Percentiles rank a stretch among this genome's conserved stretches.
phyloP scores from a whole-genome alignment of 2,888 invertebrate species.

The Sympetrum striolatum region DNA sequence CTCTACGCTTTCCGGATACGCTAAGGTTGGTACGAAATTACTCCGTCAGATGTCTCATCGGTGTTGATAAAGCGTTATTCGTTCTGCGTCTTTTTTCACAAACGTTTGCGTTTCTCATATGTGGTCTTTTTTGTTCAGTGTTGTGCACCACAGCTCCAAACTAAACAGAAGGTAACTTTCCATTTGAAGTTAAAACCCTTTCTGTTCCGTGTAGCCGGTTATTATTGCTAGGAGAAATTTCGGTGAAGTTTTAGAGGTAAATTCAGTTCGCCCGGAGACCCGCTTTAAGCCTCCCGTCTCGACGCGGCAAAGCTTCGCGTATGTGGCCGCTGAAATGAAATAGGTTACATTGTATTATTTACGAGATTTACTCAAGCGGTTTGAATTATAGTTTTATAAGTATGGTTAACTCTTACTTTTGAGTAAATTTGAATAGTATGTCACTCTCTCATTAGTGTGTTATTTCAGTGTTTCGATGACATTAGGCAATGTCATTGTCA shows the following conservation, averaged over 20 bases:
- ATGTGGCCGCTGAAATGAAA: slow-evolving; percentile 48
- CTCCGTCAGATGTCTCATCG: slow-evolving; percentile 70
- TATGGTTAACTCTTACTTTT: neutral
- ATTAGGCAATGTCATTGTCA: slow-evolving; percentile 50
- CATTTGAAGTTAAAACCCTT: neutral
- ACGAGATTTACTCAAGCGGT: neutral
- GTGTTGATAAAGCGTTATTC: slow-evolving; percentile 58
- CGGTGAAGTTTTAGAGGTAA: slow-evolving; percentile 24
- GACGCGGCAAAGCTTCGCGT: slow-evolving; percentile 49
- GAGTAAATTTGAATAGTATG: slow-evolving; percentile 43
- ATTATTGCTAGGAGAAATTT: neutral
- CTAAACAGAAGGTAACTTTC: slow-evolving; percentile 35
- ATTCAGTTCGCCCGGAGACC: slow-evolving; percentile 8
- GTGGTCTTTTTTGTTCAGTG: slow-evolving; percentile 45
- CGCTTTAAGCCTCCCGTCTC: slow-evolving; percentile 47
- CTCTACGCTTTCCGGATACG: slow-evolving; percentile 45
- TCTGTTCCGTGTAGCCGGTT: neutral
- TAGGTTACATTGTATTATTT: slow-evolving; percentile 45
- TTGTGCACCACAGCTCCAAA: slow-evolving; percentile 27
- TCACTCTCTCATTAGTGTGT: slow-evolving; percentile 44
- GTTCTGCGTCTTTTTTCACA: slow-evolving; percentile 46
- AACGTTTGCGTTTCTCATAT: slow-evolving; percentile 44
- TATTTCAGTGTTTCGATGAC: slow-evolving; percentile 45
- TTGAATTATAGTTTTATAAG: slow-evolving; percentile 41
- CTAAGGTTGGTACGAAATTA: slow-evolving; percentile 65